Percentiles rank a stretch among this genome's conserved stretches.
These are phyloP conservation scores for Porites lobata DNA, from an alignment of 92 coral and sea anemone species.

Conservation along the genomic window DNA sequence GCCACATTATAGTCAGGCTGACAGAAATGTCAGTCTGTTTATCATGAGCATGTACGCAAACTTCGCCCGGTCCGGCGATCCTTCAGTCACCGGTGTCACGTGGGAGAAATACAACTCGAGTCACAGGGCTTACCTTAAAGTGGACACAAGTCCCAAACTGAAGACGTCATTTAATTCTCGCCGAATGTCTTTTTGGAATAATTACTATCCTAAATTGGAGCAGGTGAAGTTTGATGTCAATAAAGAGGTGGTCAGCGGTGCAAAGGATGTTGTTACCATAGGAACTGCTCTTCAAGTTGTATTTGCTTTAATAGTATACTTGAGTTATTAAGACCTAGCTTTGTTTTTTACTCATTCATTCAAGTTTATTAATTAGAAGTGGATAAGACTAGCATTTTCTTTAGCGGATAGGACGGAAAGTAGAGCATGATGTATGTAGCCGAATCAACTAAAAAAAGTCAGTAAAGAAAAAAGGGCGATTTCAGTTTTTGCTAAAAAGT, in stretches of 20 bases:
- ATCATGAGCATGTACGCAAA: constrained; percentile 53
- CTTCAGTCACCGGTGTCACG: constrained; percentile 60
- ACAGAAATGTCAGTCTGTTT: constrained; percentile 54
- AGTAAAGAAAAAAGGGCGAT: no score
- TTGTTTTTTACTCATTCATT: no score
- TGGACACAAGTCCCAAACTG: constrained; percentile 70
- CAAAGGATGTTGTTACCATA: neutral
- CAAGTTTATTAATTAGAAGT: no score
- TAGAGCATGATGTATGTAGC: no score
- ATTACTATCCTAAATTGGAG: constrained; percentile 74
- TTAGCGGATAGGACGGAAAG: no score
- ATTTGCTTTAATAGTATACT: neutral
- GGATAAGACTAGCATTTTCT: no score
- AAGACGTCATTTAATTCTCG: constrained; percentile 63
- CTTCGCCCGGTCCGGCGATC: constrained; percentile 65
- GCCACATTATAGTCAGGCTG: neutral
- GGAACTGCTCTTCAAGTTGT: neutral
- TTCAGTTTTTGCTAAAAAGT: no score
- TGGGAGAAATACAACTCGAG: constrained; percentile 73
- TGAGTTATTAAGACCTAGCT: no score
- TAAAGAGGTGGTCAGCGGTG: constrained; percentile 3
- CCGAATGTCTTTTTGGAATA: constrained; percentile 87
- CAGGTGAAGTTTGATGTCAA: constrained; percentile 25
- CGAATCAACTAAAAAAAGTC: no score
- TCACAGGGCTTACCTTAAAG: constrained; percentile 63